Evolutionary conservation across 2,113 vertebrate genomes (phyloP).

Genomic region (Melanerpes formicivorus): DNA sequence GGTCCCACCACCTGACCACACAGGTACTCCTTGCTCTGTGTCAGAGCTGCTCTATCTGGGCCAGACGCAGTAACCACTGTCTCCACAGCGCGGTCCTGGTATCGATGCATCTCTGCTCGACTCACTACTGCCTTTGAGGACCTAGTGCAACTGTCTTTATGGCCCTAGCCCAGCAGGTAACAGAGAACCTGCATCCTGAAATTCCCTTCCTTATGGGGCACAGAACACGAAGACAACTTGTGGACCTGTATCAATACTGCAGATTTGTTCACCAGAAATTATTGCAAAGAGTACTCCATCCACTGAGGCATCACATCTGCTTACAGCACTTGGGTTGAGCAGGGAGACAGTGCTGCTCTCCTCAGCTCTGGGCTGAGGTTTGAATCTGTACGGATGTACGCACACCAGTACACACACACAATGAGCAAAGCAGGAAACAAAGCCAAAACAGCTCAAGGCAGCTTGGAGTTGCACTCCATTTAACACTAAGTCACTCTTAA

Average conservation of each 20-base stretch:
- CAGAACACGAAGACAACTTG: rapidly evolving
- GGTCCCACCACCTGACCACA: neutral
- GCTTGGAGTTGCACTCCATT: slow-evolving; percentile 20
- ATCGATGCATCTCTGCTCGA: neutral
- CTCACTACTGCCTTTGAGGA: neutral
- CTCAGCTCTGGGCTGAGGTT: neutral
- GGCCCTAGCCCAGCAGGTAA: neutral
- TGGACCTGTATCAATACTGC: too few species aligned
- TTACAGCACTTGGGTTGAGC: neutral
- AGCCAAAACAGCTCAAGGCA: slow-evolving; percentile 56
- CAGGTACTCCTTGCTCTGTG: neutral
- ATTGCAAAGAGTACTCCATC: neutral
- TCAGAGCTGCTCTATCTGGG: neutral
- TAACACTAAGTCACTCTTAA: slow-evolving; percentile 52
- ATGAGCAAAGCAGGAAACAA: slow-evolving; percentile 22
- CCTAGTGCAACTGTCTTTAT: neutral
- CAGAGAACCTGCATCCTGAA: neutral
- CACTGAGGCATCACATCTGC: neutral
- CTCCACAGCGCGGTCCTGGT: rapidly evolving
- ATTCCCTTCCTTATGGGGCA: neutral
- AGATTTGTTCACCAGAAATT: neutral
- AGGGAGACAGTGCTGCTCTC: neutral
- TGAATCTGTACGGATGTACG: neutral
- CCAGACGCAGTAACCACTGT: rapidly evolving
- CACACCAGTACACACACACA: neutral